Conservation (phyloP, 1,140 invertebrate species). For the Drosophila chauvacae region DNA sequence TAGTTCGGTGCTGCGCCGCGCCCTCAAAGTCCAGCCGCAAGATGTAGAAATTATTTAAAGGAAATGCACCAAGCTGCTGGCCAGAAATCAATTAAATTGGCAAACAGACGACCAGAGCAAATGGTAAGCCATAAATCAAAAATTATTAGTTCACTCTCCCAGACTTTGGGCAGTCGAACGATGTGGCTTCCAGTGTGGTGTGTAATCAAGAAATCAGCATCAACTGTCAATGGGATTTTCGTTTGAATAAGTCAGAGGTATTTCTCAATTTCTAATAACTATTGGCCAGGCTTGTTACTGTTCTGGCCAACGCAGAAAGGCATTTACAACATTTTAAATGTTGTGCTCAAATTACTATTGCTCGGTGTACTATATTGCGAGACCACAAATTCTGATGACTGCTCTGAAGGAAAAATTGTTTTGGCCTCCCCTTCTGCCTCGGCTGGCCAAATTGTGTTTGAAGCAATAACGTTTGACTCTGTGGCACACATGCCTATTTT, state of each 20-base stretch:
- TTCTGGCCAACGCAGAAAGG: constrained; percentile 15
- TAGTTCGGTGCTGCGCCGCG: background rate
- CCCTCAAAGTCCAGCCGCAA: constrained; percentile 14
- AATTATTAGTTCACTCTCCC: constrained; percentile 37
- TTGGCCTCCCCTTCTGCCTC: constrained; percentile 8
- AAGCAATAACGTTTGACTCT: constrained; percentile 58
- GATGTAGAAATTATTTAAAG: constrained; percentile 17
- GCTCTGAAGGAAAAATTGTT: constrained; percentile 16
- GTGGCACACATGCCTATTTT: constrained; percentile 4
- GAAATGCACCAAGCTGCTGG: constrained; percentile 27
- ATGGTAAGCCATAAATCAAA: constrained; percentile 52
- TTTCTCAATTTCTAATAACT: constrained; percentile 40
- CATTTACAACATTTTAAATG: constrained; percentile 49
- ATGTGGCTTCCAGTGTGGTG: constrained; percentile 22
- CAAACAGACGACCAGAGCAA: constrained; percentile 1
- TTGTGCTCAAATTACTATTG: constrained; percentile 26
- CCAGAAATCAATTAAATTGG: constrained; percentile 44
- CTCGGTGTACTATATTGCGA: constrained; percentile 14
- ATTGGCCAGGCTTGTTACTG: constrained; percentile 20
- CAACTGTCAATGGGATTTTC: constrained; percentile 65
- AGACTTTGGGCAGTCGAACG: background rate
- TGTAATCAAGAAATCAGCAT: constrained; percentile 46
- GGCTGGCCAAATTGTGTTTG: constrained; percentile 52
- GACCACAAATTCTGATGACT: constrained; percentile 47
- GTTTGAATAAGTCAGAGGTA: constrained; percentile 42